Conservation (phyloP, 2,888 invertebrate species). For the Linhomoeus sp. region DNA sequence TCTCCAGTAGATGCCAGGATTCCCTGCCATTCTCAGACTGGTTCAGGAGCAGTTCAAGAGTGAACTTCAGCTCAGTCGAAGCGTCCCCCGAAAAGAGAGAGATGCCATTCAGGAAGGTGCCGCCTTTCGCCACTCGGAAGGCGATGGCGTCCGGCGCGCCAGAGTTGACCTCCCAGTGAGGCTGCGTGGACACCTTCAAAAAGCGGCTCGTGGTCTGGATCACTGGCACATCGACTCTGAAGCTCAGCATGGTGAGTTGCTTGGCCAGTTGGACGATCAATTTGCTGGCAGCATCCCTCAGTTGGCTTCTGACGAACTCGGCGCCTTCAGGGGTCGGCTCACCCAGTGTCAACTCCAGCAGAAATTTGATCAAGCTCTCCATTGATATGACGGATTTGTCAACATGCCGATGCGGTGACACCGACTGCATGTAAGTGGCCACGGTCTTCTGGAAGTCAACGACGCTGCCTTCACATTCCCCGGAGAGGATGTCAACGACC, state of each 20-base stretch:
- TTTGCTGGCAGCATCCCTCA: too few species aligned
- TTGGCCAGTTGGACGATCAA: too few species aligned
- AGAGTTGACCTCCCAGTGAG: constrained; percentile 90
- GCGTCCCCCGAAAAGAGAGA: constrained; percentile 73
- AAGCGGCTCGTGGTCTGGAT: constrained; percentile 72
- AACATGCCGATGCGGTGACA: too few species aligned
- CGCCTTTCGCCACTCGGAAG: constrained; percentile 54
- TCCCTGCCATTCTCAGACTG: constrained; percentile 11
- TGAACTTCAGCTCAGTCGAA: constrained; percentile 53
- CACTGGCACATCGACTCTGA: constrained; percentile 8
- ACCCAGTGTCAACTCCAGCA: too few species aligned
- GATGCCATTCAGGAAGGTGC: constrained; percentile 68
- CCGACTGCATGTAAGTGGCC: too few species aligned
- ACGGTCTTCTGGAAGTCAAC: too few species aligned
- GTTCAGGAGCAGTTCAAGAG: constrained; percentile 55
- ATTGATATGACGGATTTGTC: too few species aligned
- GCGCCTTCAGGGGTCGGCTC: too few species aligned
- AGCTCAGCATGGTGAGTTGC: constrained; percentile 1
- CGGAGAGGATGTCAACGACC: too few species aligned
- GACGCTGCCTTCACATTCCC: too few species aligned
- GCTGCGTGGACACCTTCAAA: constrained; percentile 62
- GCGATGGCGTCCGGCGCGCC: constrained; percentile 60
- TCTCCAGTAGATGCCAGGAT: constrained; percentile 8
- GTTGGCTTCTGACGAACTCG: too few species aligned
- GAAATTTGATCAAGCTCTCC: too few species aligned